A percentile compares a stretch with the other conserved stretches of the same genome.
Evolutionary conservation across 2,113 vertebrate species (phyloP).

Genomic region (Parus major): DNA sequence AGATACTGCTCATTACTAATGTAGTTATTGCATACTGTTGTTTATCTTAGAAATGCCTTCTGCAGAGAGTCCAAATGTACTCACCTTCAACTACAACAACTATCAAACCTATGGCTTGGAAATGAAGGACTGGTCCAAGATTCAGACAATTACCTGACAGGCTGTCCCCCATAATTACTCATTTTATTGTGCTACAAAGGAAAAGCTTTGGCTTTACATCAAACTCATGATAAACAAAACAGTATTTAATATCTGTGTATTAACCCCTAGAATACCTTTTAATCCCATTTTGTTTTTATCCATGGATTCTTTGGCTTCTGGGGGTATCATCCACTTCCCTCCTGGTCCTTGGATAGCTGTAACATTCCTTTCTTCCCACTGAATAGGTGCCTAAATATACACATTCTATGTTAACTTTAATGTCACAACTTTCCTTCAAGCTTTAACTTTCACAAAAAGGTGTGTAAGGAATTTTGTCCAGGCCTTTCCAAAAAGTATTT

Average conservation of each 20-base stretch:
- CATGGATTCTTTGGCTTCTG: slow-evolving; percentile 96
- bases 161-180: background rate
- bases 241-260: background rate
- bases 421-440: background rate
- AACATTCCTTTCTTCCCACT: slow-evolving; percentile 93
- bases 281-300: slow-evolving; percentile 94
- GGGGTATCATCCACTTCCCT: slow-evolving; percentile 93
- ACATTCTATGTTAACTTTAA: background rate
- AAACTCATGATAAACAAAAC: background rate
- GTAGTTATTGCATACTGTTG: background rate
- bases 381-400: slow-evolving; percentile 83
- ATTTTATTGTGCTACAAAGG: background rate
- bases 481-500: background rate
- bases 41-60: background rate
- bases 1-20: background rate
- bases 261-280: slow-evolving; percentile 80
- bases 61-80: background rate
- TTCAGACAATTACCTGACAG: background rate
- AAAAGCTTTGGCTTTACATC: background rate
- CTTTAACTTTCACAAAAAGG: background rate
- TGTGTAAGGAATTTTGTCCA: background rate
- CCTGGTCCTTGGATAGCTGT: slow-evolving; percentile 90
- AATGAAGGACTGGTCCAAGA: background rate
- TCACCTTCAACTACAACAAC: background rate
- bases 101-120: background rate